Evolutionary conservation across 1,140 invertebrate species (phyloP), one percentile per base, ranked within the genome.

Genomic region (Glossosoma conforme): DNA sequence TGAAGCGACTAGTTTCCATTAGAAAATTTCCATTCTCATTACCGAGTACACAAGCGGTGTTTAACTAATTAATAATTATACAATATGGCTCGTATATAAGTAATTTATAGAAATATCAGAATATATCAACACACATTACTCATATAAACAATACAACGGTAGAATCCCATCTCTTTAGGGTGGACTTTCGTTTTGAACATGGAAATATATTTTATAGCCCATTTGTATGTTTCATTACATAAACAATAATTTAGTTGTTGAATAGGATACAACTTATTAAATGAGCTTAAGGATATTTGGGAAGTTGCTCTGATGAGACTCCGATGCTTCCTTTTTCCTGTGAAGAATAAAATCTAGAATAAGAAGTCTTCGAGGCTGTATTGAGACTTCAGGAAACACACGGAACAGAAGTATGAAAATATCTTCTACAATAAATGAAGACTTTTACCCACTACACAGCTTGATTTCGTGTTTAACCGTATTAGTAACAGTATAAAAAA

Each of bases 1-100:
- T 72, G 72, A 73, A 71, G 67, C 71, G 72, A 75, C 72, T 75
- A 75, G 70, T 70, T 71, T 51, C 46, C 49, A 42, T 47, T 41
- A 44, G 33, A 40, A 49, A 41, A 49, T 49, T n/a, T 49, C 46
- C 46, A 20, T 49, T 49, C 46, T 33, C 32, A 22, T 48, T 43
- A 17, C 37, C 28, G 25, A 40, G 18, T 35, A 45, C 15, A 56
- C n/a, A 18, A 32, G 43, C 36, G 25, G 20, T 13, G 38, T n/a
- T n/a, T n/a, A n/a, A n/a, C n/a, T 28, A 35, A 36, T 50, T 41
- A 49, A 14, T 49, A 11, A 50, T 20, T 30, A 35, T 43, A 35
- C 38, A 50, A 35, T 50, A 50, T 50, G 48, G 48, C 40, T 24
- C 15, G 40, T 43, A 50, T 36, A 25, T 50, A 50, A 42, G 40